phyloP scores from a whole-genome alignment of 2,888 invertebrate genomes.

The Chaetogeoica ovagalla region DNA sequence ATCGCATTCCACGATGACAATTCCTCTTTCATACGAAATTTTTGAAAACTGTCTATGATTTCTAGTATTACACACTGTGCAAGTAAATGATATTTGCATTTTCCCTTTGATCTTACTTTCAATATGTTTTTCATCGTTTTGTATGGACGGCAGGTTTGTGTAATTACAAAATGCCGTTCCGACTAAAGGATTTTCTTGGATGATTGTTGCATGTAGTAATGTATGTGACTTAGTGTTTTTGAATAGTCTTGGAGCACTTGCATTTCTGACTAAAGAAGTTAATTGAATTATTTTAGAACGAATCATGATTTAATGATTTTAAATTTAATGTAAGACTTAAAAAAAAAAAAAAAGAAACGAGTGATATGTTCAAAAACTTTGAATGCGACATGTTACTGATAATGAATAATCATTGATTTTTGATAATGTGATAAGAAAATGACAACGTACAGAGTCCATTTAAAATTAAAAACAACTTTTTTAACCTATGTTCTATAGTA shows the following conservation, averaged over 20 bases:
- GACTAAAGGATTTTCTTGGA: too few relatives aligned
- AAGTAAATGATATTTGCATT: constrained; percentile 78
- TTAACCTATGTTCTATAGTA: background rate
- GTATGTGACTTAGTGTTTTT: background rate
- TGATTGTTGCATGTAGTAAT: background rate
- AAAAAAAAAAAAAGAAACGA: too few relatives aligned
- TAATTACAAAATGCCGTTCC: background rate
- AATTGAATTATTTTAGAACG: constrained; percentile 1
- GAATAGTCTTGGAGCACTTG: background rate
- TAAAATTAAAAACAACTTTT: background rate
- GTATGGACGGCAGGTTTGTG: background rate
- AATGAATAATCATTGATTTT: background rate
- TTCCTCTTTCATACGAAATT: constrained; percentile 81
- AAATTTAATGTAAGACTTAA: background rate
- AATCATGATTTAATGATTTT: constrained; percentile 14
- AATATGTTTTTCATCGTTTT: constrained; percentile 1
- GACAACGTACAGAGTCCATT: constrained; percentile 14
- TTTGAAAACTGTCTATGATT: constrained; percentile 83
- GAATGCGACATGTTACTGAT: background rate
- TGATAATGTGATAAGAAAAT: constrained; percentile 10
- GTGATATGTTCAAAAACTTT: too few relatives aligned
- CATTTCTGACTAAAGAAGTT: background rate
- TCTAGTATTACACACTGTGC: constrained; percentile 81
- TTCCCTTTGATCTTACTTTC: constrained; percentile 59
- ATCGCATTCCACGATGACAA: constrained; percentile 88